Percentiles rank a stretch among this genome's conserved stretches.
Conservation (phyloP, 1,140 invertebrate species). For the Palaemon carinicauda region DNA sequence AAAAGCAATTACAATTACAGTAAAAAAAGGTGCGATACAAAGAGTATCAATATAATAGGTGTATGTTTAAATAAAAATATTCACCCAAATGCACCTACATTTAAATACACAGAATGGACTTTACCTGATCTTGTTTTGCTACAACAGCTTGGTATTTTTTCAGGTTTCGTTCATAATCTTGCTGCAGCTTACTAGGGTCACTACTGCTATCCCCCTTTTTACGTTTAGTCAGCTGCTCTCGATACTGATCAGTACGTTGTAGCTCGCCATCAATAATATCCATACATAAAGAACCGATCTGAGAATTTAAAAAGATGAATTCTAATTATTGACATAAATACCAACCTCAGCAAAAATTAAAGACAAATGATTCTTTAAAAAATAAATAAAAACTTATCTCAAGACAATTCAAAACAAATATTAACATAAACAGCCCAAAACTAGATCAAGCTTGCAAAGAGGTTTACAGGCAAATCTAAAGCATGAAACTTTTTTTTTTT, state of each 20-base stretch:
- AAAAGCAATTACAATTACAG: too few relatives aligned
- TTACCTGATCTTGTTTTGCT: slow-evolving; percentile 60
- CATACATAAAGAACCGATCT: slow-evolving; percentile 95
- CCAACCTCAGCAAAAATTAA: too few relatives aligned
- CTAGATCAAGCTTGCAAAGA: slow-evolving; percentile 60
- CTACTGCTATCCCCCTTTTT: slow-evolving; percentile 46
- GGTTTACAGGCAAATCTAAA: too few relatives aligned
- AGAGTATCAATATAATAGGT: background rate
- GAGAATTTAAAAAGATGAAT: slow-evolving; percentile 35
- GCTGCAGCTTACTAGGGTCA: slow-evolving; percentile 55
- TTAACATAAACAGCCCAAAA: background rate
- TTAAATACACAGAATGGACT: background rate
- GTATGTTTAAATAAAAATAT: background rate
- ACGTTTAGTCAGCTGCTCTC: slow-evolving; percentile 75
- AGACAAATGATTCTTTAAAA: background rate
- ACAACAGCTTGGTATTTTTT: slow-evolving; percentile 81
- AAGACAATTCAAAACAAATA: background rate
- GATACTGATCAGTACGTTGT: slow-evolving; percentile 91
- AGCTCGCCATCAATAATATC: slow-evolving; percentile 95
- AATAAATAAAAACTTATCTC: too few relatives aligned
- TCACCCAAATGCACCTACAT: background rate
- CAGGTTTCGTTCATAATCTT: slow-evolving; percentile 79
- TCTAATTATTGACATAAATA: background rate
- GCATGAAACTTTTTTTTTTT: too few relatives aligned
- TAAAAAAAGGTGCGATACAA: background rate